A percentile compares a stretch with the other conserved stretches of the same genome.
phyloP scores from a whole-genome alignment of 2,113 vertebrate genomes.

The Erythrolamprus reginae region DNA sequence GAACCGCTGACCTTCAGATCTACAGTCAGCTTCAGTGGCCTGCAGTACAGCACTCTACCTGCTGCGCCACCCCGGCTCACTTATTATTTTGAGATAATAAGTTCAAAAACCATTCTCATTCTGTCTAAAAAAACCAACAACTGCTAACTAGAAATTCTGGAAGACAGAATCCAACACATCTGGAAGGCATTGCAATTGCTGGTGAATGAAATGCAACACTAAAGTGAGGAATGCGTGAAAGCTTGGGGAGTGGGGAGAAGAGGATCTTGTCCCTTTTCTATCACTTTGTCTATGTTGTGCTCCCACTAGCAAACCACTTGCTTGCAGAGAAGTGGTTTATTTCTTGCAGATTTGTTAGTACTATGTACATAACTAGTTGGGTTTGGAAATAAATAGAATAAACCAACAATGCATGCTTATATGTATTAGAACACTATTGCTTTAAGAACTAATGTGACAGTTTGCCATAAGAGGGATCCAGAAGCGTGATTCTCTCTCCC shows the following conservation, averaged over 20 bases:
- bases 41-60: too few relatives aligned
- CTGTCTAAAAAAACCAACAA: background rate
- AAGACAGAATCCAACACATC: background rate
- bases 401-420: too few relatives aligned
- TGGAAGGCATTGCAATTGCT: background rate
- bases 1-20: too few relatives aligned
- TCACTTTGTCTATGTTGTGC: background rate
- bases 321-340: background rate
- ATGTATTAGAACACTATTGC: too few relatives aligned
- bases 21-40: too few relatives aligned
- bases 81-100: background rate
- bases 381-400: too few relatives aligned
- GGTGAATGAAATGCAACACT: background rate
- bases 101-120: background rate
- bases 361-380: too few relatives aligned
- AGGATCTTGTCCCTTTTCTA: background rate
- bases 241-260: background rate
- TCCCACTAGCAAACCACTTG: too few relatives aligned
- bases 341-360: background rate
- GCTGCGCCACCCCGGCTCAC: too few relatives aligned
- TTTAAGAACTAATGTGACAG: too few relatives aligned
- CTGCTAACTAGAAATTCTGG: background rate
- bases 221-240: background rate
- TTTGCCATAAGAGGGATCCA: too few relatives aligned
- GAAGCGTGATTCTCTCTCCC: too few relatives aligned